A percentile compares a stretch with the other conserved stretches of the same genome.
Conservation (phyloP, 2,888 invertebrate species). For the Melolontha melolontha region DNA sequence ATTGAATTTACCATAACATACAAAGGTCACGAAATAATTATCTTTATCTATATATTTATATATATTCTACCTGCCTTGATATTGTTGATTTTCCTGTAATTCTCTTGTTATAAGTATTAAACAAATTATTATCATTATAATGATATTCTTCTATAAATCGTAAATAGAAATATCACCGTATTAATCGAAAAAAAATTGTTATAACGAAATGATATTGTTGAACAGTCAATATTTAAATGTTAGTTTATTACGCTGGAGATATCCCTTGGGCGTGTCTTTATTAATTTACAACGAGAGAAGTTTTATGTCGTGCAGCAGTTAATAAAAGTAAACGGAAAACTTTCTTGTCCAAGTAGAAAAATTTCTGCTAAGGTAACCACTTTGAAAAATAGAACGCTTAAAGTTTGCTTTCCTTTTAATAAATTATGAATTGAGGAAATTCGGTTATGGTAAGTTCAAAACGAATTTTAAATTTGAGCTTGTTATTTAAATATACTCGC, state of each 20-base stretch:
- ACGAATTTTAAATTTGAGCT: constrained; percentile 17
- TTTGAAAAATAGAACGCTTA: constrained; percentile 26
- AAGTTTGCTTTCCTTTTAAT: constrained; percentile 29
- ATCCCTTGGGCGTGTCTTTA: constrained; percentile 15
- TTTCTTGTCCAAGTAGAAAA: constrained; percentile 15
- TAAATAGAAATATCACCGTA: no score
- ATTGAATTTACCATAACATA: no score
- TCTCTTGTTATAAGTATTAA: no score
- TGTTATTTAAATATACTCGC: constrained; percentile 7
- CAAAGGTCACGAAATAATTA: no score
- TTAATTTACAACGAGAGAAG: constrained; percentile 18
- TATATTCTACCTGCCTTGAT: no score
- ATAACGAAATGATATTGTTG: no score
- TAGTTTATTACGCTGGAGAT: not conserved
- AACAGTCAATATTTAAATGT: no score
- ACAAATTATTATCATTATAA: no score
- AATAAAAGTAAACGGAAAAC: constrained; percentile 34
- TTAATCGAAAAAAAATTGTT: no score
- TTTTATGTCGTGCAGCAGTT: constrained; percentile 16
- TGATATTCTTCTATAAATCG: no score
- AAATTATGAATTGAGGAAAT: constrained; percentile 33
- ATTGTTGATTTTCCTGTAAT: no score
- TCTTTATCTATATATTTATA: no score
- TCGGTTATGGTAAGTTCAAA: constrained; percentile 25
- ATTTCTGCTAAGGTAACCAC: constrained; percentile 19